These are phyloP conservation scores for Drosophila miranda DNA, from an alignment of 1,140 invertebrate genomes.

Conservation along the genomic window DNA sequence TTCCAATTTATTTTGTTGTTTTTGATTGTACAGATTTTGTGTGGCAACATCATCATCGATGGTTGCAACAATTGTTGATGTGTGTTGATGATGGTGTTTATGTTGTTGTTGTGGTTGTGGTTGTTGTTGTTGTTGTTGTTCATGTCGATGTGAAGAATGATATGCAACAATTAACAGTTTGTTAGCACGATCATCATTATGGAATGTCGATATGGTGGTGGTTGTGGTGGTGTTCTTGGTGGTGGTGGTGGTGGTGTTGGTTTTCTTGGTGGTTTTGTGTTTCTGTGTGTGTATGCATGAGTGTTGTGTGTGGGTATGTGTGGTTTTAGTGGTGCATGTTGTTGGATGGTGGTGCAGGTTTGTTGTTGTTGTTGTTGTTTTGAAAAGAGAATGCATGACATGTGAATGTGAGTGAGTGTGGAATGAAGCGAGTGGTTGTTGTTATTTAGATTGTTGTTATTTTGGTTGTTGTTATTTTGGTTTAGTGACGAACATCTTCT, in stretches of 20 bases:
- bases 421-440: conserved; percentile 5
- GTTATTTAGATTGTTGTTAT: background rate
- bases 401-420: conserved; percentile 45
- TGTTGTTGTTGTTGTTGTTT: conserved; percentile 14
- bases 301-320: conserved; percentile 53
- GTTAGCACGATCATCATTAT: conserved; percentile 76
- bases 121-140: conserved; percentile 63
- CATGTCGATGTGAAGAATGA: conserved; percentile 81
- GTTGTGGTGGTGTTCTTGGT: conserved; percentile 54
- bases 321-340: conserved; percentile 21
- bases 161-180: conserved; percentile 81
- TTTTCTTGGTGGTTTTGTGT: conserved; percentile 25
- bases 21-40: conserved; percentile 80
- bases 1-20: conserved; percentile 81
- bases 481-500: background rate
- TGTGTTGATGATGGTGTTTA: conserved; percentile 42
- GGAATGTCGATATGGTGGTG: too few relatives aligned
- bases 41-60: conserved; percentile 63
- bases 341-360: conserved; percentile 28
- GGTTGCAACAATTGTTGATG: conserved; percentile 60
- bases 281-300: conserved; percentile 45
- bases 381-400: conserved; percentile 58
- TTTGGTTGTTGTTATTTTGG: conserved; percentile 5
- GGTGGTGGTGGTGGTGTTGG: conserved; percentile 23
- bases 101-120: conserved; percentile 48